A percentile compares a stretch with the other conserved stretches of the same genome.
Conservation (phyloP, 2,113 vertebrate species). For the Campylorhamphus procurvoides region DNA sequence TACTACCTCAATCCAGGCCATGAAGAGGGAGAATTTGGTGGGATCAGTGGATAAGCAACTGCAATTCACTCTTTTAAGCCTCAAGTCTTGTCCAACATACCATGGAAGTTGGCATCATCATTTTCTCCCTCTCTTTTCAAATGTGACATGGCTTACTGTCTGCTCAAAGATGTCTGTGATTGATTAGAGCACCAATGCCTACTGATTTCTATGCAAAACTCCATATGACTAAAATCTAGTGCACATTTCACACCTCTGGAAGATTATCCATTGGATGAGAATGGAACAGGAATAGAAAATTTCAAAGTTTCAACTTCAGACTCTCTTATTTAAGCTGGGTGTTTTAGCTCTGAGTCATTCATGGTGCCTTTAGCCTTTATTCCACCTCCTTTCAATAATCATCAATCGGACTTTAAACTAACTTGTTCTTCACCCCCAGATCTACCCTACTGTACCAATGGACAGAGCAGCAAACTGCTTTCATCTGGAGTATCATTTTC, state of each 20-base stretch:
- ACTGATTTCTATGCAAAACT: background rate
- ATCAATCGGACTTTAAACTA: background rate
- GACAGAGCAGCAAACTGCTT: background rate
- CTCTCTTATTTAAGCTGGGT: background rate
- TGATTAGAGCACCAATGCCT: background rate
- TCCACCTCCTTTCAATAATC: background rate
- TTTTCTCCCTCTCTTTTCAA: background rate
- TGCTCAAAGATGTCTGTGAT: background rate
- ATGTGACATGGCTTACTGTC: background rate
- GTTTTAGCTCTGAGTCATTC: background rate
- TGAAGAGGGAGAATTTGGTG: background rate
- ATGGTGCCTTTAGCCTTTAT: background rate
- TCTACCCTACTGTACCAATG: background rate
- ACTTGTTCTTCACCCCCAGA: background rate
- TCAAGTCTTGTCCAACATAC: background rate
- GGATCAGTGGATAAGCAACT: background rate
- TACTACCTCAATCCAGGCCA: fast-evolving
- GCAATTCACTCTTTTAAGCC: background rate
- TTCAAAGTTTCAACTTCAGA: background rate
- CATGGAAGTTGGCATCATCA: background rate
- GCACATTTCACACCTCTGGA: background rate
- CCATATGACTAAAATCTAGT: background rate
- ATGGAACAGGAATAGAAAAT: background rate
- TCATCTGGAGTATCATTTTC: background rate
- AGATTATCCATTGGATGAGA: background rate